Evolutionary conservation across 2,797 vertebrate species (phyloP), one percentile per base, ranked within the genome.

Genomic region (Bovichtus variegatus): DNA sequence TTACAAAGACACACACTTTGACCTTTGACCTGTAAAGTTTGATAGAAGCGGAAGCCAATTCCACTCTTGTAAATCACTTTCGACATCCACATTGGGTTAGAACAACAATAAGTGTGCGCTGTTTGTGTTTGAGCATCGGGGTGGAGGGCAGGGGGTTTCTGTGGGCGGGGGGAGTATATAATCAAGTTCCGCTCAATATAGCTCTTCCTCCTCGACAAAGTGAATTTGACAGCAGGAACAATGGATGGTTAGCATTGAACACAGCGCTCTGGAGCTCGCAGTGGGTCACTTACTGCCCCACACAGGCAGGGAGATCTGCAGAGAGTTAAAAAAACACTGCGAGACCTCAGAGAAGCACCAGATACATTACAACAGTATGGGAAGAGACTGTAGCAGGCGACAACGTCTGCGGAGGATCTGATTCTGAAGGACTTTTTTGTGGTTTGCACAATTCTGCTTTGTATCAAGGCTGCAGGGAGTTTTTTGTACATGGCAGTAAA

Each of bases 171-270:
- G 43, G 18, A 12, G 15, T 50, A 29, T 57, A 41, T 75, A 83
- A 87, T 85, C 54, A 76, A 73, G 79, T 84, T 68, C 80, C 4
- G 18, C 60, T 80, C 74, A 23, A 61, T 74, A 58, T 60, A 60
- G 67, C 70, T 59, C 64, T 63, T 63, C 54, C 54, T 60, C 38
- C 27, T 65, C n/a, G 9, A 84, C 79, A 77, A 71, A 81, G 72
- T 74, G 49, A 55, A 81, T 41, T 59, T 74, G 80, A 77, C 84
- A 74, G 73, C 5, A 47, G 54, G 25, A 82, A 81, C 78, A 71
- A 68, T 31, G 31, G 68, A 40, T 31, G 61, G 82, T 84, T 66
- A 71, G 25, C 60, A 68, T 55, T 60, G 65, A 83, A 74, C 65
- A 71, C 66, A 34, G 63, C 70, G 76, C 64, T 49, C 11, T 57